Percentiles rank a stretch among this genome's conserved stretches.
Conservation (phyloP, 2,113 vertebrate species). For the Apaloderma vittatum region DNA sequence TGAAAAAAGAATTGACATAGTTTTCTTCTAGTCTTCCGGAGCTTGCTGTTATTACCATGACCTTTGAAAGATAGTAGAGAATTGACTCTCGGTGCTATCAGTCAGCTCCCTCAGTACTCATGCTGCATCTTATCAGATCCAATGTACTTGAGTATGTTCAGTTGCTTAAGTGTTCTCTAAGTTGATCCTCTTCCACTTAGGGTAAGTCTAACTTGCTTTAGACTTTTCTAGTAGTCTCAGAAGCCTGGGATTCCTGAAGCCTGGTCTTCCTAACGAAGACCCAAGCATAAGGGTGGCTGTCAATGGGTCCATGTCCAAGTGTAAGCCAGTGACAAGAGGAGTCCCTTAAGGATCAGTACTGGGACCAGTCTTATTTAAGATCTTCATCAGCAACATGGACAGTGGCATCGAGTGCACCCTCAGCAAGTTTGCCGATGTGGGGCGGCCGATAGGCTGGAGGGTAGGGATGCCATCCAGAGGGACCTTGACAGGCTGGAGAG, state of each 20-base stretch:
- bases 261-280: background rate
- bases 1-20: background rate
- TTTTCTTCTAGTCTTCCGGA: background rate
- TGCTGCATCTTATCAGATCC: background rate
- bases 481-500: no score
- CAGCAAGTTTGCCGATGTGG: no score
- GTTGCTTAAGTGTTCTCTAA: background rate
- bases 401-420: no score
- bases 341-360: no score
- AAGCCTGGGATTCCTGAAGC: background rate
- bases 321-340: no score
- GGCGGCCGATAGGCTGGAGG: no score
- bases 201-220: background rate
- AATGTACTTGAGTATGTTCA: background rate
- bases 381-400: no score
- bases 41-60: background rate
- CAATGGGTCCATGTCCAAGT: no score
- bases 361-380: no score
- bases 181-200: background rate
- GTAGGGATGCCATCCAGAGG: no score
- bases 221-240: background rate
- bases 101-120: background rate
- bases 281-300: no score
- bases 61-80: background rate
- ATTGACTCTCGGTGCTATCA: background rate